These are phyloP conservation scores for Ceratosolen fusciceps DNA, from an alignment of 1,140 invertebrate genomes.

Conservation along the genomic window DNA sequence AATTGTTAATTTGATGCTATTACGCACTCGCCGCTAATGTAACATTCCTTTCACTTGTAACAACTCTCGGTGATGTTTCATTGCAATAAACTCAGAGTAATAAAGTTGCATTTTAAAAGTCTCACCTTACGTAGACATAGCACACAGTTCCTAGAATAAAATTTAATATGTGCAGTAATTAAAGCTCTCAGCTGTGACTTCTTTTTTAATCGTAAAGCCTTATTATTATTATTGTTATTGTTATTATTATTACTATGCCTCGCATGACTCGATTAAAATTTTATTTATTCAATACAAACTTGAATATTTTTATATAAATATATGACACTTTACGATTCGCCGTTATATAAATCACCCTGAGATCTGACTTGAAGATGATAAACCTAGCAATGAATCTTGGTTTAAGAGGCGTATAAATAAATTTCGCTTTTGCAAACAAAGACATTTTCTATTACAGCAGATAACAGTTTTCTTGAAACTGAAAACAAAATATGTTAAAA, in stretches of 20 bases:
- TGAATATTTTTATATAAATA: slow-evolving; percentile 27
- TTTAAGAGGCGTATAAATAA: not conserved
- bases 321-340: slow-evolving; percentile 20
- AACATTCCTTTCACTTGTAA: slow-evolving; percentile 49
- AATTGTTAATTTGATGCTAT: slow-evolving; percentile 45
- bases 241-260: too few relatives aligned
- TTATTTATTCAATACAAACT: slow-evolving; percentile 38
- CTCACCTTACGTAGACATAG: slow-evolving; percentile 26
- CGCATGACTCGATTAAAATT: slow-evolving; percentile 34
- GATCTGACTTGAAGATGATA: not conserved
- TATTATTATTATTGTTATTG: too few relatives aligned
- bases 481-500: too few relatives aligned
- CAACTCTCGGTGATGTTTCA: slow-evolving; percentile 40
- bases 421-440: not conserved
- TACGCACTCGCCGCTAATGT: slow-evolving; percentile 38
- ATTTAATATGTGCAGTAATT: slow-evolving; percentile 42
- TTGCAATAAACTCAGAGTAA: slow-evolving; percentile 40
- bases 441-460: not conserved
- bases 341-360: slow-evolving; percentile 17
- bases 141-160: slow-evolving; percentile 8
- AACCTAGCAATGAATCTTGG: not conserved
- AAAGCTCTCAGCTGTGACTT: slow-evolving; percentile 30
- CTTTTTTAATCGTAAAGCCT: slow-evolving; percentile 37
- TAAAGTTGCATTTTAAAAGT: slow-evolving; percentile 48
- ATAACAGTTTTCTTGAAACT: too few relatives aligned